These are phyloP conservation scores for Brachyhypopomus occidentalis DNA, from an alignment of 2,113 vertebrate genomes.

Conservation along the genomic window DNA sequence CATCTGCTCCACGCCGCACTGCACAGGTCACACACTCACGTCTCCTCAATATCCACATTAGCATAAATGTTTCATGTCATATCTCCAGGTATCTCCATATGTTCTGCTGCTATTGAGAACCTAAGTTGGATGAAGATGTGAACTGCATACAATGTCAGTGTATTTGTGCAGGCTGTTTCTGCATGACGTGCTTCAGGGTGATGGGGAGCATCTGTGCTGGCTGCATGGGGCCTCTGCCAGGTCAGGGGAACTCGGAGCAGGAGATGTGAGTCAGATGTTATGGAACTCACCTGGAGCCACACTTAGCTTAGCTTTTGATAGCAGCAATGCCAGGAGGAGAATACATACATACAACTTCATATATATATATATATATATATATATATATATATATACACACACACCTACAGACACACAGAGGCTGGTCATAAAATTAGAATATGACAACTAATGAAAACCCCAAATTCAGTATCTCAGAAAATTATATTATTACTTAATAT, in stretches of 20 bases:
- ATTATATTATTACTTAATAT: too few relatives aligned
- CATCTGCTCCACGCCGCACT: conserved; percentile 71
- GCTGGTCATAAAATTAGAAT: too few relatives aligned
- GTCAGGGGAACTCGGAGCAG: conserved; percentile 64
- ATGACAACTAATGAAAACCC: too few relatives aligned
- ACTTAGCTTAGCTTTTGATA: background rate
- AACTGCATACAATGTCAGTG: background rate
- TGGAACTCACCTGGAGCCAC: background rate
- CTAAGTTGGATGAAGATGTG: background rate
- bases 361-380: background rate
- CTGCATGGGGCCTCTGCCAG: conserved; percentile 71
- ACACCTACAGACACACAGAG: too few relatives aligned
- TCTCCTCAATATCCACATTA: conserved; percentile 6
- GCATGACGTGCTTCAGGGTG: conserved; percentile 72
- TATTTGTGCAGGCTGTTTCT: conserved; percentile 72
- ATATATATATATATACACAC: too few relatives aligned
- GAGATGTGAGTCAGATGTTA: conserved; percentile 78
- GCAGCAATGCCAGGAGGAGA: too few relatives aligned
- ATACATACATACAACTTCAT: background rate
- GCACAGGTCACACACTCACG: conserved; percentile 80
- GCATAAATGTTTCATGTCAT: background rate
- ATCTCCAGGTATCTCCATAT: background rate
- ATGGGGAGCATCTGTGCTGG: conserved; percentile 72
- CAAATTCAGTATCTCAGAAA: too few relatives aligned
- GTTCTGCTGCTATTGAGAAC: background rate